Evolutionary conservation across 1,140 invertebrate species (phyloP), one percentile per base, ranked within the genome.

Genomic region (Conus ventricosus): DNA sequence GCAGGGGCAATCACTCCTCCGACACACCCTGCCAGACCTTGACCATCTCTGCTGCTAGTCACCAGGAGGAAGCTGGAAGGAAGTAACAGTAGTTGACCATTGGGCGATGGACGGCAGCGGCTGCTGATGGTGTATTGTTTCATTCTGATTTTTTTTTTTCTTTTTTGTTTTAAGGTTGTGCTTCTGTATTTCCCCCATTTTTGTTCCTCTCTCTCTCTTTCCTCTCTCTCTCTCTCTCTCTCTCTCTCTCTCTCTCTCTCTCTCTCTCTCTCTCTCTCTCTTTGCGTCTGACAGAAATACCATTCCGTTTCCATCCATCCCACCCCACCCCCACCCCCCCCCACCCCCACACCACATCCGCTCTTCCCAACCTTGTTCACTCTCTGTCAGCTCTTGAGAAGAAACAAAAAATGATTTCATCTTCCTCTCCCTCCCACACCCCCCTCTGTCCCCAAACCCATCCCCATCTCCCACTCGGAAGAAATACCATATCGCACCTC

Each of bases 171-270:
- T 39, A 39, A 39, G 39, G 39, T 39, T 39, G 39, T 39, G 39
- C 39, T 39, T 39, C 39, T 39, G 39, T 39, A 39, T 39, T 39
- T 39, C 39, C 60, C 60, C 60, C 60, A 13, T 20, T 2, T 63
- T 2, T 63, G 11, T 63, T 63, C 60, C 60, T 63, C 60, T 63
- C 27, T 15, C 39, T 63, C 54, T 76, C 75, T 51, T 57, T 87
- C 83, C 57, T 8, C 13, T n/a, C 83, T 60, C 55, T 25, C 13
- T 25, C 83, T 84, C 53, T 25, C 54, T n/a, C 25, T 55, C 5
- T n/a, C 15, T 55, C 51, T 13, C 23, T 51, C 39, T 80, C 86
- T 55, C 86, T 78, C 20, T 25, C n/a, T 82, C 87, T 63, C 39
- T 51, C n/a, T 84, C 60, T 55, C 20, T 53, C 27, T 86, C 85